Evolutionary conservation across 2,888 invertebrate genomes (phyloP).

Genomic region (Cosmorhoe ocellata): DNA sequence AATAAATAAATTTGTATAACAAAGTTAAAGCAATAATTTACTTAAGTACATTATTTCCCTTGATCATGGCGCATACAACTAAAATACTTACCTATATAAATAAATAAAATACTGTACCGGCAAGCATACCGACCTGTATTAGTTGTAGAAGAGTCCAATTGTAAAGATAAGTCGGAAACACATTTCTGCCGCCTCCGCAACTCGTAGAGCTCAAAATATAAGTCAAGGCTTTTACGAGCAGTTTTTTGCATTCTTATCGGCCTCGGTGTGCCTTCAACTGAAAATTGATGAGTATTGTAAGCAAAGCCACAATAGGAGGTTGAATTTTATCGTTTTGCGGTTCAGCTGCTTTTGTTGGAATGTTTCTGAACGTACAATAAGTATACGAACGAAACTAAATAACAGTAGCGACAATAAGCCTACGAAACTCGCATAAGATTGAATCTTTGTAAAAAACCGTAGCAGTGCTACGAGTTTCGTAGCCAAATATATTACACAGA

Average conservation of each 20-base stretch:
- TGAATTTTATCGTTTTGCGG: slow-evolving; percentile 10
- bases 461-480: slow-evolving; percentile 12
- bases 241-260: slow-evolving; percentile 20
- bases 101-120: no score
- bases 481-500: neutral
- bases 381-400: neutral
- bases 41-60: no score
- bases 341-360: slow-evolving; percentile 3
- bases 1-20: no score
- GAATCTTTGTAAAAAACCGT: neutral
- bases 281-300: slow-evolving; percentile 15
- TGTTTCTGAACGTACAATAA: slow-evolving; percentile 3
- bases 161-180: slow-evolving; percentile 35
- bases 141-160: no score
- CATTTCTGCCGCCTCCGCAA: slow-evolving; percentile 21
- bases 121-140: no score
- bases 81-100: no score
- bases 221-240: slow-evolving; percentile 30
- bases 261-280: slow-evolving; percentile 17
- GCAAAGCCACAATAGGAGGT: slow-evolving; percentile 3
- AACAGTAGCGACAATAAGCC: neutral
- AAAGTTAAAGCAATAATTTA: no score
- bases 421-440: neutral
- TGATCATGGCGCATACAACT: no score
- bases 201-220: slow-evolving; percentile 25